Base-by-base conservation (phyloP, 2,113 vertebrate species). In the Hyaena hyaena region DNA sequence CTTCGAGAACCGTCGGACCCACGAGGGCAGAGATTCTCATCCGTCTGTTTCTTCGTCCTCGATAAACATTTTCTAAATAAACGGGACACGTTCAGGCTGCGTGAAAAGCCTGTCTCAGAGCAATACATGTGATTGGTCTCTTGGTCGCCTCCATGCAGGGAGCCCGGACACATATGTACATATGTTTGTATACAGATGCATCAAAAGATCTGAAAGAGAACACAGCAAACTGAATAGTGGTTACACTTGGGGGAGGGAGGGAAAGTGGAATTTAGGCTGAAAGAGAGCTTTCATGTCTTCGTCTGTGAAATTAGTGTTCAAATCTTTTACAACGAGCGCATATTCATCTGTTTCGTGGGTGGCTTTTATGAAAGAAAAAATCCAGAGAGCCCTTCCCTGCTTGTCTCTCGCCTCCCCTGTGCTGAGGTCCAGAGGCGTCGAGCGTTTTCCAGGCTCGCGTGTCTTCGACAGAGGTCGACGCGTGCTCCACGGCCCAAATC, bases 321-420 rank as follows among this genome's bases (percentile, higher is more conserved):
- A 9, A 61, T 94, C 93, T 96, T 84, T 80, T 31, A 66, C 77
- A 93, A 21, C 0, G 15, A 94, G 63, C 82, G 53, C 55, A 61
- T 58, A 28, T 82, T 97, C 86, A 83, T 93, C 85, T 91, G 88
- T 77, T 85, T 88, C 88, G 92, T 19, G 9, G 93, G 90, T 87
- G 95, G 53, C 71, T 94, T 76, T 98, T 83, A 95, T 50, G 76
- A 83, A 92, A 95, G 73, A 79, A 93, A 86, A 81, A 65, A 23
- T 35, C 65, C 28, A 87, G 87, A 94, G 91, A 92, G 5, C 10
- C 39, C 66, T 26, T 8, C 48, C 21, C 1, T 33, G 23, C 24
- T 68, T 66, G 31, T 63, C n/a, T 48, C 15, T 74, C 24, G 5
- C 88, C 66, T 88, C 81, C 50, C 82, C 33, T 35, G 16, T 35